phyloP scores from a whole-genome alignment of 2,888 invertebrate genomes.

The Tachystola acroxantha region DNA sequence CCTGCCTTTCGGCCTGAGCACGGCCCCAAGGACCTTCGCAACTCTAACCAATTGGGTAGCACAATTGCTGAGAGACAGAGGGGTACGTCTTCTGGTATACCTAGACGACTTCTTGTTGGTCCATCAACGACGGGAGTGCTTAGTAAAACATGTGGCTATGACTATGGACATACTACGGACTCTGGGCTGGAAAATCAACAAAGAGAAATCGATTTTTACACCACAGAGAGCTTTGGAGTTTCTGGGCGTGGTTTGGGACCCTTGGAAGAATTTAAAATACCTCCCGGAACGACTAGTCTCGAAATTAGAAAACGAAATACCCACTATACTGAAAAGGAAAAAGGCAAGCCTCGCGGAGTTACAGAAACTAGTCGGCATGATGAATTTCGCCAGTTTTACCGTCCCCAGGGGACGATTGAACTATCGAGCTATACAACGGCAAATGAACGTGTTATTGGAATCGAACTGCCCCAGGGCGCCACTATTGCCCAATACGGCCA shows the following conservation, averaged over 20 bases:
- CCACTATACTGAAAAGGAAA: neutral
- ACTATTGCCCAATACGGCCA: neutral
- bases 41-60: conserved; percentile 17
- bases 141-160: conserved; percentile 10
- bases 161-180: conserved; percentile 4
- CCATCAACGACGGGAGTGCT: conserved; percentile 9
- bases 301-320: conserved; percentile 1
- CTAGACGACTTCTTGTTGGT: conserved; percentile 18
- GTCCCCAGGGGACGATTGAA: conserved; percentile 12
- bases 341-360: conserved; percentile 1
- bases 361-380: conserved; percentile 10
- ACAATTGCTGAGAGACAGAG: conserved; percentile 10
- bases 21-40: conserved; percentile 22
- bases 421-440: conserved; percentile 4
- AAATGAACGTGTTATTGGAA: neutral
- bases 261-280: conserved; percentile 12
- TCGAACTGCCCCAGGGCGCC: neutral
- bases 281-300: conserved; percentile 9
- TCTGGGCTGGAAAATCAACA: conserved; percentile 16
- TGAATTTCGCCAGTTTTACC: conserved; percentile 16
- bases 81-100: conserved; percentile 13
- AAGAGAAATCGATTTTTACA: conserved; percentile 11
- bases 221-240: conserved; percentile 11
- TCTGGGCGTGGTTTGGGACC: conserved; percentile 16
- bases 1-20: conserved; percentile 25